These are phyloP conservation scores for Drosophila triauraria DNA, from an alignment of 1,140 invertebrate species.

Conservation along the genomic window DNA sequence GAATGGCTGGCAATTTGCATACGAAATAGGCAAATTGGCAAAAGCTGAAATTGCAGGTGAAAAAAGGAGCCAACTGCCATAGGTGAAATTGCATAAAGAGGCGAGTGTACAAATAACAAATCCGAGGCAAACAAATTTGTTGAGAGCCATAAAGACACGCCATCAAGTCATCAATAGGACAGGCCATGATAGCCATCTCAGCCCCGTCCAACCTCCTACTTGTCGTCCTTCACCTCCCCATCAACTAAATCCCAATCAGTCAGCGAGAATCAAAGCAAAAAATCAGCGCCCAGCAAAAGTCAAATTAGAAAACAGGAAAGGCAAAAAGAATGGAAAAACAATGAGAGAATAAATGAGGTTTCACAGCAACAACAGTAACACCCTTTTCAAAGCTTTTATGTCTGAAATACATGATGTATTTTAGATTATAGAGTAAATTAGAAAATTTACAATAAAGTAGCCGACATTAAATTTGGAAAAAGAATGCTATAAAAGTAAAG, in stretches of 20 bases:
- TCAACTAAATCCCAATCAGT: slow-evolving; percentile 53
- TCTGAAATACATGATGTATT: no score
- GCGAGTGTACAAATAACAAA: slow-evolving; percentile 38
- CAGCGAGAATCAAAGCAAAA: slow-evolving; percentile 48
- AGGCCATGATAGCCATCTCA: slow-evolving; percentile 9
- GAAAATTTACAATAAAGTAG: no score
- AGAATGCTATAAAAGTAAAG: background rate
- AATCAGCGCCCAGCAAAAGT: slow-evolving; percentile 53
- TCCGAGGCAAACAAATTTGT: slow-evolving; percentile 31
- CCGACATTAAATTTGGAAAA: background rate
- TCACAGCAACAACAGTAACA: slow-evolving; percentile 2
- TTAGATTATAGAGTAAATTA: background rate
- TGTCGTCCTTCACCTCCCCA: background rate
- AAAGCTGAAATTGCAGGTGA: slow-evolving; percentile 47
- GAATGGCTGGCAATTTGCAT: slow-evolving; percentile 71
- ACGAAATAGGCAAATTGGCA: slow-evolving; percentile 58
- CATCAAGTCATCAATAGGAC: slow-evolving; percentile 48
- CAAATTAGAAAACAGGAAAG: slow-evolving; percentile 56
- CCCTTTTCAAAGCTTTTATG: slow-evolving; percentile 1
- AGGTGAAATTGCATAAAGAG: slow-evolving; percentile 45
- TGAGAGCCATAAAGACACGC: slow-evolving; percentile 53
- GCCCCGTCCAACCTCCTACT: background rate
- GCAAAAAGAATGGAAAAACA: slow-evolving; percentile 22
- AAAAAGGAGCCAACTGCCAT: slow-evolving; percentile 11
- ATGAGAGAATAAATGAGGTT: slow-evolving; percentile 7